Percentiles rank a stretch among this genome's conserved stretches.
Evolutionary conservation across 1,140 invertebrate species (phyloP).

Genomic region (Cataglyphis hispanica): DNA sequence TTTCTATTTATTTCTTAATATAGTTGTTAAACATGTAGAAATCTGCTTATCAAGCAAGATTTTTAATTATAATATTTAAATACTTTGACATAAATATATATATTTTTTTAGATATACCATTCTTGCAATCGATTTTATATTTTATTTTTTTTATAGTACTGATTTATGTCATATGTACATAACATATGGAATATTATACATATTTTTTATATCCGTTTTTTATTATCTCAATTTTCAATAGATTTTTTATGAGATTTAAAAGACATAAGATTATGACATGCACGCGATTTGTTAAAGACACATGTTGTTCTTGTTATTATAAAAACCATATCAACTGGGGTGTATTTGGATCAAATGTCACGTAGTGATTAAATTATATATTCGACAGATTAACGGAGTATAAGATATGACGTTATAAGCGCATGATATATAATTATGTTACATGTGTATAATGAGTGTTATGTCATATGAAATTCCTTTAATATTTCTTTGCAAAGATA

Average conservation of each 20-base stretch:
- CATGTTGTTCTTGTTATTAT: constrained; percentile 4
- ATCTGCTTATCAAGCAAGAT: no score
- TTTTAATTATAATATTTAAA: no score
- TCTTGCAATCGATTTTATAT: no score
- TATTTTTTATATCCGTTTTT: neutral
- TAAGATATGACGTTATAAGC: neutral
- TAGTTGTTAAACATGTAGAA: no score
- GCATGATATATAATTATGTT: neutral
- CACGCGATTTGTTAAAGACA: neutral
- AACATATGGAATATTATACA: neutral
- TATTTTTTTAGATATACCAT: no score
- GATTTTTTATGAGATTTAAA: neutral
- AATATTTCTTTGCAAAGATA: neutral
- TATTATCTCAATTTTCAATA: neutral
- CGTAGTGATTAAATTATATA: constrained; percentile 27
- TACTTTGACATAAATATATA: no score
- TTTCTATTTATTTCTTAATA: no score
- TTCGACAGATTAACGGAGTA: neutral
- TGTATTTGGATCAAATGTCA: constrained; percentile 26
- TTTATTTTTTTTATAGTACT: neutral
- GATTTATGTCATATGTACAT: neutral
- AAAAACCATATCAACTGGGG: neutral
- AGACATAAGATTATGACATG: neutral
- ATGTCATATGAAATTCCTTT: neutral
- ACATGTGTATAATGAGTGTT: neutral